Base-by-base conservation (phyloP, 2,113 vertebrate genomes). In the Hypocryptadius cinnamomeus region DNA sequence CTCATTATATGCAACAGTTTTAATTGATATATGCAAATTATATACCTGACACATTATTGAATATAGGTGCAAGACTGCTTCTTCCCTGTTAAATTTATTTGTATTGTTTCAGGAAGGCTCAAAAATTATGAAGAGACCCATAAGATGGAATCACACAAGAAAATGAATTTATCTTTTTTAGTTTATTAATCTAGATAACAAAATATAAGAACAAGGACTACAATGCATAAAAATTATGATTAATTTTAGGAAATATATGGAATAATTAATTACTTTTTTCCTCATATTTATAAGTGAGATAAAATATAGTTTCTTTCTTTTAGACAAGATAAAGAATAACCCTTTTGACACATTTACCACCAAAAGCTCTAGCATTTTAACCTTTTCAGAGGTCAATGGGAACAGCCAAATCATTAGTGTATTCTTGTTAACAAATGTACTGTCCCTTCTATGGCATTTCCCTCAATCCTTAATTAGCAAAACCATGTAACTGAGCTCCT, bases 401-500 rank as follows among this genome's bases (percentile, higher is more conserved):
- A 94, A 90, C 5, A 89, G 65, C 50, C 73, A 79, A 40, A 45
- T 78, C 59, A 69, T 84, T 95, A 92, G 44, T 74, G 48, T 85
- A 73, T 95, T 88, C 89, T 86, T 92, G 80, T 97, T 96, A 97
- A 90, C 71, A 95, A 95, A 93, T 92, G 68, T 87, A 87, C 51
- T 95, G 47, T 87, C 86, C 89, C 50, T 90, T 85, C 40, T 81
- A 28, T 91, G 87, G 63, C 87, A 94, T 96, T 97, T 95, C 63
- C 18, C 60, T 94, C 90, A 74, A 79, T 89, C 61, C 88, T 86
- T 97, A 97, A 98, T 97, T 95, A 97, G 74, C 65, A 89, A 85
- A 95, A 92, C 35, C 84, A 85, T 93, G 89, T 92, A 95, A 86
- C 44, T 71, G 64, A 90, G 73, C 78, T 89, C 27, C n/a, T 53